Percentiles rank a stretch among this genome's conserved stretches.
Evolutionary conservation across 2,797 vertebrate genomes (phyloP).

Genomic region (Dendrocincla fuliginosa): DNA sequence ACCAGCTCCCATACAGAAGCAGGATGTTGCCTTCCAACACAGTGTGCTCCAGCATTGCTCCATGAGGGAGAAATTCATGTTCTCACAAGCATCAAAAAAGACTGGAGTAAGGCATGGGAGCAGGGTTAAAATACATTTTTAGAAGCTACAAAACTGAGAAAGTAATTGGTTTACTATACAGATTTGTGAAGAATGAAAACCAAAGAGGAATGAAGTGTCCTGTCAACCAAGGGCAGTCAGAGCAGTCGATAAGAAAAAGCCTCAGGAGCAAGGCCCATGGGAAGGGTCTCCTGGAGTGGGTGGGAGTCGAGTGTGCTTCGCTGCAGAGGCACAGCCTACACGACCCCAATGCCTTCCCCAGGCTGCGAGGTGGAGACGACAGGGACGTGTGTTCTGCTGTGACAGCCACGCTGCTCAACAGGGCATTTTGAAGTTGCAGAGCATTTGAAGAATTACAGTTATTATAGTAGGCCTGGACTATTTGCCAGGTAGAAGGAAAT

Average conservation of each 20-base stretch:
- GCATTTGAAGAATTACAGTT: neutral
- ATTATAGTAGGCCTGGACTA: neutral
- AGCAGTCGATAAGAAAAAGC: neutral
- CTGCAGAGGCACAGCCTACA: neutral
- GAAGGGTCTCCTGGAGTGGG: neutral
- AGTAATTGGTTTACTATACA: neutral
- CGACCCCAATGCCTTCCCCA: neutral
- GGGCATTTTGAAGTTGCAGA: neutral
- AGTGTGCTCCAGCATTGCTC: neutral
- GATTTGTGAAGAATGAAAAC: neutral
- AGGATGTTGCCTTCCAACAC: neutral
- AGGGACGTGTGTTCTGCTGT: neutral
- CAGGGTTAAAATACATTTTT: neutral
- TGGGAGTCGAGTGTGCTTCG: neutral
- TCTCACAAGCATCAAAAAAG: neutral
- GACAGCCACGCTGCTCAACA: neutral
- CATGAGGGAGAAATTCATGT: neutral
- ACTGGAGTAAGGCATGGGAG: neutral
- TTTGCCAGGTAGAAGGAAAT: neutral
- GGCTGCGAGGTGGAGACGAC: neutral
- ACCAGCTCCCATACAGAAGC: neutral
- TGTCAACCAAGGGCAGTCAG: neutral
- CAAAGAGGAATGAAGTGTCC: neutral
- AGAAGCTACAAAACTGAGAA: neutral
- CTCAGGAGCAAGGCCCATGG: neutral